A percentile compares a stretch with the other conserved stretches of the same genome.
Evolutionary conservation across 2,888 invertebrate genomes (phyloP).

Genomic region (Diadromus collaris): DNA sequence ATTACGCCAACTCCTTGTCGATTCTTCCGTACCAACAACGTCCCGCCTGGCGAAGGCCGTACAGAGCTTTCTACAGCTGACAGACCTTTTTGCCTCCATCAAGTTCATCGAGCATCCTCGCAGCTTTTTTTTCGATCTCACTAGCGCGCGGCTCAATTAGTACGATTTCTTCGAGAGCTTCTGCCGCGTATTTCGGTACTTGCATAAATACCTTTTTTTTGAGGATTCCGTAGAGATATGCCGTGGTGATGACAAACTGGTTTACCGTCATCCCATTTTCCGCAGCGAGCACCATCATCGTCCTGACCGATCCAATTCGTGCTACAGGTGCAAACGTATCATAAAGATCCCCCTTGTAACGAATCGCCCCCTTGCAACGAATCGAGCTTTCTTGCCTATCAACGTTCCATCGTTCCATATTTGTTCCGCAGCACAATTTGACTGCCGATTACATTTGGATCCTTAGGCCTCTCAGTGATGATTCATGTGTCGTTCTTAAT

Average conservation of each 20-base stretch:
- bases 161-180: slow-evolving; percentile 36
- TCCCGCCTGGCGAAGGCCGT: slow-evolving; percentile 39
- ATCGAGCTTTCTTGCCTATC: slow-evolving; percentile 20
- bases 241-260: slow-evolving; percentile 37
- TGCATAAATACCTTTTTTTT: slow-evolving; percentile 37
- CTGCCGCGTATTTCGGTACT: slow-evolving; percentile 21
- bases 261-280: slow-evolving; percentile 25
- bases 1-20: slow-evolving; percentile 58
- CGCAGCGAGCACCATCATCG: slow-evolving; percentile 22
- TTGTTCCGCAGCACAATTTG: slow-evolving; percentile 34
- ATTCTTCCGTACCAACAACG: slow-evolving; percentile 59
- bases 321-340: slow-evolving; percentile 38
- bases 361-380: slow-evolving; percentile 27
- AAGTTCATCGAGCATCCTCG: slow-evolving; percentile 27
- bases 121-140: slow-evolving; percentile 26
- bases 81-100: slow-evolving; percentile 36
- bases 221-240: slow-evolving; percentile 33
- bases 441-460: slow-evolving; percentile 31
- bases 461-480: slow-evolving; percentile 36
- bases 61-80: slow-evolving; percentile 36
- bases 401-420: slow-evolving; percentile 20
- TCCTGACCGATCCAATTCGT: slow-evolving; percentile 23
- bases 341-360: slow-evolving; percentile 27
- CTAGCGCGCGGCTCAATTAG: slow-evolving; percentile 13
- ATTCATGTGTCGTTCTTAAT: slow-evolving; percentile 39